These are phyloP conservation scores for Leucoma salicis DNA, from an alignment of 2,888 invertebrate species.

Conservation along the genomic window DNA sequence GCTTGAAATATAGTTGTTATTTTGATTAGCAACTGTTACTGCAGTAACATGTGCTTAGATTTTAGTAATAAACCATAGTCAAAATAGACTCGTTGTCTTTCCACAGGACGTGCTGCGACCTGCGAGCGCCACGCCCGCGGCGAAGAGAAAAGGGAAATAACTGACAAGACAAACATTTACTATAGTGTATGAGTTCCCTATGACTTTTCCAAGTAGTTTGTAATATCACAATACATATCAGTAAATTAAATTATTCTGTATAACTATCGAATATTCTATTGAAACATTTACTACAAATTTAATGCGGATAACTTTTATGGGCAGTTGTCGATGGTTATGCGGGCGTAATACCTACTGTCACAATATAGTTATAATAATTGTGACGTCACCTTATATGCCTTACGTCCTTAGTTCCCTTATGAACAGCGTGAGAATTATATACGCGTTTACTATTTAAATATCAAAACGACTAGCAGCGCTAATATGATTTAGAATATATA, in stretches of 20 bases:
- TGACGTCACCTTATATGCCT: conserved; percentile 46
- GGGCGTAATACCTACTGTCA: conserved; percentile 40
- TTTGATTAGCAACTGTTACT: no score
- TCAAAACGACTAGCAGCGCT: conserved; percentile 36
- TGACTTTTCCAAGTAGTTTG: conserved; percentile 73
- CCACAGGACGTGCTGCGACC: conserved; percentile 63
- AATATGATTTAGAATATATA: conserved; percentile 61
- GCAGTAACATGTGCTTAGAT: no score
- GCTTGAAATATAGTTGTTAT: no score
- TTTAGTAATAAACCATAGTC: no score
- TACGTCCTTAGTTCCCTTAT: conserved; percentile 23
- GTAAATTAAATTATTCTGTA: conserved; percentile 46
- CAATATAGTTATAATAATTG: conserved; percentile 43
- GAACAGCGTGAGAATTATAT: conserved; percentile 33
- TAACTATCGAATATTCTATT: conserved; percentile 46
- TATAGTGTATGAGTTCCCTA: conserved; percentile 72
- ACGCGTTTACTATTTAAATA: conserved; percentile 37
- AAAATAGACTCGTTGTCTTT: no score
- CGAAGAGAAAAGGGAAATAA: conserved; percentile 80
- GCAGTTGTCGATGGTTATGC: conserved; percentile 41
- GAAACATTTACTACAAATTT: background rate
- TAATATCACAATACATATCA: conserved; percentile 81
- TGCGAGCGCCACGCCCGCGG: conserved; percentile 71
- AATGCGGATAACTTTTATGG: background rate
- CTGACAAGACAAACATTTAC: conserved; percentile 59